These are phyloP conservation scores for Calycopis cecrops DNA, from an alignment of 1,140 invertebrate genomes.

Conservation along the genomic window DNA sequence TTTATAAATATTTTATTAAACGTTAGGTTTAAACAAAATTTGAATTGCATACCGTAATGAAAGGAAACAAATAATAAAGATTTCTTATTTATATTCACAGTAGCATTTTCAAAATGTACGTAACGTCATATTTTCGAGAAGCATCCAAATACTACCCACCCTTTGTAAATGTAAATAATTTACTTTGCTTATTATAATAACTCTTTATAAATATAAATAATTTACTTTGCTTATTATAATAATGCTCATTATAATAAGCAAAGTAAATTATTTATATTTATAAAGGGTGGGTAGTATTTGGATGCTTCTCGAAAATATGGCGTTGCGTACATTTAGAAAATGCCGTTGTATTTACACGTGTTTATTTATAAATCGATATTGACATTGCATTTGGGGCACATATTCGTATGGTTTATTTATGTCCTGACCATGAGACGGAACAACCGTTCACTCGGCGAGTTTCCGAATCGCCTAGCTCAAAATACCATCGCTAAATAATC, in stretches of 20 bases:
- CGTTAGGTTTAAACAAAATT: too few species aligned
- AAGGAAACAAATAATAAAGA: too few species aligned
- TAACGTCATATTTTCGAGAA: background rate
- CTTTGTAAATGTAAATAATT: too few species aligned
- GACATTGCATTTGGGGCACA: slow-evolving; percentile 45
- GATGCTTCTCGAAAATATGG: background rate
- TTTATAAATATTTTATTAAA: too few species aligned
- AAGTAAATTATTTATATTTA: too few species aligned
- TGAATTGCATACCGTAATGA: too few species aligned
- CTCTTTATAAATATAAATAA: too few species aligned
- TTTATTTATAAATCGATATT: slow-evolving; percentile 31
- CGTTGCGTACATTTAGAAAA: background rate
- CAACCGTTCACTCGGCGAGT: slow-evolving; percentile 36
- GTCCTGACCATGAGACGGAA: slow-evolving; percentile 47
- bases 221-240: too few species aligned
- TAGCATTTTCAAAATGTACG: background rate
- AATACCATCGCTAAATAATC: slow-evolving; percentile 32
- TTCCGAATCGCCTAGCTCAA: slow-evolving; percentile 28
- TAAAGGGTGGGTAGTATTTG: background rate
- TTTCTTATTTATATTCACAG: too few species aligned
- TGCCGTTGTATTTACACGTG: background rate
- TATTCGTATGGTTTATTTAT: slow-evolving; percentile 52
- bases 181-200: too few species aligned
- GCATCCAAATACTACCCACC: background rate
- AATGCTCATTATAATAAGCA: too few species aligned